These are phyloP conservation scores for Philypnodon macrostomus DNA, from an alignment of 2,797 vertebrate species.

Conservation along the genomic window DNA sequence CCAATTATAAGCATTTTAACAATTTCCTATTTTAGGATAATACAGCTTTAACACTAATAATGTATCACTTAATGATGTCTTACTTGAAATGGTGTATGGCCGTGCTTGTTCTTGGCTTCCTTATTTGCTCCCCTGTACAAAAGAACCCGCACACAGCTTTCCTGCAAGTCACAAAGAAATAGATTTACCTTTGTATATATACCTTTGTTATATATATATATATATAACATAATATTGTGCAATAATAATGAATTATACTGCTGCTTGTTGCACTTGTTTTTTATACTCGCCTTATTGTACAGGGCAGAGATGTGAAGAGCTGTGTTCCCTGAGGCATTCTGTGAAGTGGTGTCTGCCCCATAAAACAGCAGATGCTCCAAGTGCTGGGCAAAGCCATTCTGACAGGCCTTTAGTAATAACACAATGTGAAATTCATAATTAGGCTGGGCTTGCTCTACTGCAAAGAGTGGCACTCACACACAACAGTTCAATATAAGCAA, in stretches of 20 bases:
- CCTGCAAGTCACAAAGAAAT: constrained; percentile 69
- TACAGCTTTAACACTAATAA: no score
- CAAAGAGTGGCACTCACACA: neutral
- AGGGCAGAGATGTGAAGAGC: constrained; percentile 90
- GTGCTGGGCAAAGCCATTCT: constrained; percentile 88
- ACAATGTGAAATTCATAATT: constrained; percentile 26
- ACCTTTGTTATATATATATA: no score
- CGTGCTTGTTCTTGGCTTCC: constrained; percentile 89
- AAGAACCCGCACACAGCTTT: constrained; percentile 87
- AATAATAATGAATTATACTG: constrained; percentile 12
- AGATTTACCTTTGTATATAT: constrained; percentile 26
- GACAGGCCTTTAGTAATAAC: constrained; percentile 83
- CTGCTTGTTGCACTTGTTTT: constrained; percentile 20
- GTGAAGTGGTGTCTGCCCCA: constrained; percentile 84
- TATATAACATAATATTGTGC: constrained; percentile 6
- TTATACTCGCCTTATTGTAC: constrained; percentile 86
- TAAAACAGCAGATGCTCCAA: constrained; percentile 94
- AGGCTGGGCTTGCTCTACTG: neutral
- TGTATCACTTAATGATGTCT: no score
- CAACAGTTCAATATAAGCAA: no score
- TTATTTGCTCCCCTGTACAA: constrained; percentile 88
- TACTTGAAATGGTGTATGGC: constrained; percentile 92
- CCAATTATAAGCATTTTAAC: no score
- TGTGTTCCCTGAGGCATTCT: constrained; percentile 90
- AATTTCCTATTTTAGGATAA: no score